Conservation (phyloP, 1,140 invertebrate species). For the Antheraea pernyi region DNA sequence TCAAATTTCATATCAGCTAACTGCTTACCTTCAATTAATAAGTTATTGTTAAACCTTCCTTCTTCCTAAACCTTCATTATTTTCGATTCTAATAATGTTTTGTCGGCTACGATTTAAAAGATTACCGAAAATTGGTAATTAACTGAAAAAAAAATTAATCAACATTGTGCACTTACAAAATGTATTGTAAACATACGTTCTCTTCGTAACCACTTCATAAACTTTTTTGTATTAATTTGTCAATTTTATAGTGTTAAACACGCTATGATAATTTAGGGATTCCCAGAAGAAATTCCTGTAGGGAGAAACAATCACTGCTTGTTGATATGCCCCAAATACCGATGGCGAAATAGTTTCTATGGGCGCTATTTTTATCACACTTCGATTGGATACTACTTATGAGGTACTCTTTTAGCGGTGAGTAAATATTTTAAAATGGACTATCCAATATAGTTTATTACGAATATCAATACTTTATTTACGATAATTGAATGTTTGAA, state of each 20-base stretch:
- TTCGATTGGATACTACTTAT: not conserved
- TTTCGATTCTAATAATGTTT: too few relatives aligned
- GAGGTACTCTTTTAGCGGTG: not conserved
- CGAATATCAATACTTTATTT: not conserved
- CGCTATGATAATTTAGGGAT: not conserved
- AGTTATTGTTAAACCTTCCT: too few relatives aligned
- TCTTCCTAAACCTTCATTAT: too few relatives aligned
- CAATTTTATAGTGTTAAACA: not conserved
- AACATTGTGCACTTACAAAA: too few relatives aligned
- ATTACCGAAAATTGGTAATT: too few relatives aligned
- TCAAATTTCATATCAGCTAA: too few relatives aligned
- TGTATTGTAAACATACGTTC: too few relatives aligned
- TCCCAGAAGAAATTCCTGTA: not conserved
- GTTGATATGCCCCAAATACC: constrained; percentile 33
- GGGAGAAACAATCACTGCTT: constrained; percentile 14
- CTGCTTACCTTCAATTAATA: too few relatives aligned
- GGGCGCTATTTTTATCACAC: constrained; percentile 23
- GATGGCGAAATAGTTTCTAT: constrained; percentile 24
- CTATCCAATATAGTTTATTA: not conserved
- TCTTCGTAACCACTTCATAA: not conserved
- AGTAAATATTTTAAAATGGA: not conserved
- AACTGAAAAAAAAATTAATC: too few relatives aligned
- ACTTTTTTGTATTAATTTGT: not conserved
- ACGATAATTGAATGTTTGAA: too few relatives aligned
- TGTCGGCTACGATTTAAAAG: too few relatives aligned